Percentiles rank a stretch among this genome's conserved stretches.
Evolutionary conservation across 2,888 invertebrate species (phyloP).

Genomic region (Congeria kusceri): DNA sequence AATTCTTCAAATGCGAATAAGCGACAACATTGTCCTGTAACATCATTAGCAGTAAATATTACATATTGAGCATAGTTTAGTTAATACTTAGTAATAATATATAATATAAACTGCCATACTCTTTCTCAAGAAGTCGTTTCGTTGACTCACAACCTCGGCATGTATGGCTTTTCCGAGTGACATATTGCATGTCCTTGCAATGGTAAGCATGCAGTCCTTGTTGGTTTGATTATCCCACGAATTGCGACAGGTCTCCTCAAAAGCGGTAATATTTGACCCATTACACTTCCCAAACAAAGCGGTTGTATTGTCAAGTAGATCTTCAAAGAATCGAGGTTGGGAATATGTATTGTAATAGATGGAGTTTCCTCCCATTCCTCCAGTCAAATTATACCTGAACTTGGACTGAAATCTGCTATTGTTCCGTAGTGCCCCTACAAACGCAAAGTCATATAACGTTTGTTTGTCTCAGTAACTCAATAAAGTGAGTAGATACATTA

Average conservation of each 20-base stretch:
- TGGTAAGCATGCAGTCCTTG: constrained; percentile 18
- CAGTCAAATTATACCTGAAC: constrained; percentile 22
- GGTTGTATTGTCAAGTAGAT: constrained; percentile 19
- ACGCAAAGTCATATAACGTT: too few species aligned
- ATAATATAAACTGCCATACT: too few species aligned
- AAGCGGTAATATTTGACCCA: constrained; percentile 4
- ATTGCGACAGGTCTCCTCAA: constrained; percentile 23
- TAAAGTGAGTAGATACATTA: too few species aligned
- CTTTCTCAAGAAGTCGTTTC: too few species aligned
- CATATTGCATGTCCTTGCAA: constrained; percentile 26
- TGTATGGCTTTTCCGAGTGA: background rate
- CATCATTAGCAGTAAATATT: too few species aligned
- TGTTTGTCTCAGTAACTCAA: too few species aligned
- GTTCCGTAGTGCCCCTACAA: background rate
- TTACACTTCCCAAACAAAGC: background rate
- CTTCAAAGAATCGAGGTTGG: constrained; percentile 33
- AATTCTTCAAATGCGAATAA: too few species aligned
- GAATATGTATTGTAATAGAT: constrained; percentile 20
- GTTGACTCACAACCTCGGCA: too few species aligned
- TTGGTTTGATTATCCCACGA: constrained; percentile 24
- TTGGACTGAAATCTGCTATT: background rate
- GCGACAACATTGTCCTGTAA: too few species aligned
- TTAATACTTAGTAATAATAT: too few species aligned
- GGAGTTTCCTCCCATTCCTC: constrained; percentile 7
- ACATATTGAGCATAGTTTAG: too few species aligned